Base-by-base conservation (phyloP, 2,113 vertebrate genomes). In the Merops nubicus region DNA sequence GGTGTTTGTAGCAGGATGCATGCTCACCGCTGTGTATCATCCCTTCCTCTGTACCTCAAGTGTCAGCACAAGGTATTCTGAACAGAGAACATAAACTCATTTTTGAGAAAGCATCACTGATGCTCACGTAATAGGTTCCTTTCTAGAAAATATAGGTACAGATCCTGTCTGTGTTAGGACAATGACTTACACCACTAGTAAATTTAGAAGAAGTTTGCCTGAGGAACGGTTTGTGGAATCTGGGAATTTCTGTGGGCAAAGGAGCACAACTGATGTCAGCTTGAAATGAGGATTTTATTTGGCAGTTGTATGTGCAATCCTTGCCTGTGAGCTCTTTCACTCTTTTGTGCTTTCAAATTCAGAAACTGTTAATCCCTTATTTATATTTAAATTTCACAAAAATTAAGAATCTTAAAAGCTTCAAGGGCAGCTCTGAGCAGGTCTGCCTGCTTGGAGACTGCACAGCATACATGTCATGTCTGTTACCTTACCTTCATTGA, bases 351-450 rank as follows among this genome's bases (percentile, higher is more conserved):
- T 88, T 34, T 74, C 34, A 70, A 13, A 73, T 76, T 72, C 69
- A 54, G 59, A 85, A 53, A 63, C 76, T 51, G 8, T 89, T 77
- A 33, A n/a, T 63, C 68, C 51, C 28, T 92, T 25, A 63, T 73
- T 94, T 91, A 64, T 85, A 91, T 82, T 93, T 53, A 91, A 89
- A 62, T 91, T 69, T 65, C 50, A 69, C 14, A 25, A 76, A 90
- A 90, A 91, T 68, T 36, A 72, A 43, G 31, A 54, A 15, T 82
- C 50, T 38, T 88, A 50, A 62, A 88, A 83, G 38, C 79, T 83
- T 86, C 34, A 50, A 36, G 78, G 78, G 50, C 31, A 68, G 16
- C 68, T 94, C 74, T 43, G 43, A 78, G 56, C 38, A 76, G 40
- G 67, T 93, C 31, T 96, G 34, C 57, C 85, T 95, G 47, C 60